phyloP scores from a whole-genome alignment of 2,888 invertebrate species.

The Miltochrista miniata region DNA sequence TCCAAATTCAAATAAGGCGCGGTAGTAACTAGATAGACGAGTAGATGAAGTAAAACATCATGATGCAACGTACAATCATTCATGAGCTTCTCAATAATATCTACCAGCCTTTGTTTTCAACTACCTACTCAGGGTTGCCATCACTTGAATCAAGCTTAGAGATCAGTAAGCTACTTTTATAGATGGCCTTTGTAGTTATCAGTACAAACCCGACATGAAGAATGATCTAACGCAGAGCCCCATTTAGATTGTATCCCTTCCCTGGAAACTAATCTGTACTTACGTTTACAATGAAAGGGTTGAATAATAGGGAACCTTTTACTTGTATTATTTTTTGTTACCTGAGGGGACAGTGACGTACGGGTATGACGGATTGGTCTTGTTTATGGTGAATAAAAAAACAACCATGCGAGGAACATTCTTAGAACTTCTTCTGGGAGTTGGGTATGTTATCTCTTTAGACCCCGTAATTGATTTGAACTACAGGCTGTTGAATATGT shows the following conservation, averaged over 20 bases:
- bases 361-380: conserved; percentile 68
- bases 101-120: no score
- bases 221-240: conserved; percentile 66
- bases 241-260: conserved; percentile 81
- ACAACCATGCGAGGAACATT: conserved; percentile 33
- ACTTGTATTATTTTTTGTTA: conserved; percentile 64
- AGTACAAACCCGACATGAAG: conserved; percentile 74
- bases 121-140: background rate
- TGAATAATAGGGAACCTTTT: conserved; percentile 68
- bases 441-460: conserved; percentile 1
- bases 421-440: conserved; percentile 21
- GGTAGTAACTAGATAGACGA: no score
- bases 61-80: no score
- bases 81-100: no score
- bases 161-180: conserved; percentile 43
- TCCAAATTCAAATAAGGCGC: no score
- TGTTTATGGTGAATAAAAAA: conserved; percentile 51
- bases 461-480: conserved; percentile 9
- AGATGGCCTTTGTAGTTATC: conserved; percentile 72
- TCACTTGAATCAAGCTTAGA: background rate
- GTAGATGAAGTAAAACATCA: no score
- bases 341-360: conserved; percentile 50
- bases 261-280: conserved; percentile 76
- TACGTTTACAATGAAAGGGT: conserved; percentile 58
- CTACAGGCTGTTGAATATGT: background rate